Percentiles rank a stretch among this genome's conserved stretches.
phyloP scores from a whole-genome alignment of 2,888 invertebrate species.

The Hecatera dysodea region DNA sequence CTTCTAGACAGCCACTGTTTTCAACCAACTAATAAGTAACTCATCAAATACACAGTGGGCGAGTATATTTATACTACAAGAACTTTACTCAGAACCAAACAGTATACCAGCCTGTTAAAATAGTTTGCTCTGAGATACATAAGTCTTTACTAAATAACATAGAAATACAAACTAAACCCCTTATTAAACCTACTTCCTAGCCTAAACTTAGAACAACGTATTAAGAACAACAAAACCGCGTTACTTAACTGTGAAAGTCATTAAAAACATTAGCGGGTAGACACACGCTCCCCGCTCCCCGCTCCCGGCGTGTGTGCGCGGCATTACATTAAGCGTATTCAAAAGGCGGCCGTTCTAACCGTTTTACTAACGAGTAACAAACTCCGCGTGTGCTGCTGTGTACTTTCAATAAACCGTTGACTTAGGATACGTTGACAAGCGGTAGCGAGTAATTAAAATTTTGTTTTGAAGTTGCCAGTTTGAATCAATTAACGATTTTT shows the following conservation, averaged over 20 bases:
- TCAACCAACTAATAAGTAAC: background rate
- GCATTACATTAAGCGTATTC: slow-evolving; percentile 66
- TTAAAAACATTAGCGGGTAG: slow-evolving; percentile 43
- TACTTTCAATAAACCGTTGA: slow-evolving; percentile 69
- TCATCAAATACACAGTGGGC: background rate
- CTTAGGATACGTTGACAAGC: slow-evolving; percentile 1
- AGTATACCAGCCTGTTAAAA: background rate
- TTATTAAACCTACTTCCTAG: background rate
- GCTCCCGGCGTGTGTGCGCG: slow-evolving; percentile 34
- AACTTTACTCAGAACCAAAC: background rate
- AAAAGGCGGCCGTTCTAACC: slow-evolving; percentile 61
- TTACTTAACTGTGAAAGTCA: slow-evolving; percentile 36
- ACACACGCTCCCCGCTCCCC: slow-evolving; percentile 26
- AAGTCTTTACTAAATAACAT: background rate
- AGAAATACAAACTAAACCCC: background rate
- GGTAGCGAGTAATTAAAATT: slow-evolving; percentile 29
- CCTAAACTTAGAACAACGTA: slow-evolving; percentile 19
- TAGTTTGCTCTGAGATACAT: too few species aligned
- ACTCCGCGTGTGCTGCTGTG: slow-evolving; percentile 67
- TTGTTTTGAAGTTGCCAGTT: too few species aligned
- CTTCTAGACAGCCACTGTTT: background rate
- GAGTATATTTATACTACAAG: too few species aligned
- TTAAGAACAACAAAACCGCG: slow-evolving; percentile 33
- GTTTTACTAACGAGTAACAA: slow-evolving; percentile 73
- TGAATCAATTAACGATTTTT: too few species aligned